These are phyloP conservation scores for Philotrypesis tridentata DNA, from an alignment of 1,140 invertebrate genomes.

Conservation along the genomic window DNA sequence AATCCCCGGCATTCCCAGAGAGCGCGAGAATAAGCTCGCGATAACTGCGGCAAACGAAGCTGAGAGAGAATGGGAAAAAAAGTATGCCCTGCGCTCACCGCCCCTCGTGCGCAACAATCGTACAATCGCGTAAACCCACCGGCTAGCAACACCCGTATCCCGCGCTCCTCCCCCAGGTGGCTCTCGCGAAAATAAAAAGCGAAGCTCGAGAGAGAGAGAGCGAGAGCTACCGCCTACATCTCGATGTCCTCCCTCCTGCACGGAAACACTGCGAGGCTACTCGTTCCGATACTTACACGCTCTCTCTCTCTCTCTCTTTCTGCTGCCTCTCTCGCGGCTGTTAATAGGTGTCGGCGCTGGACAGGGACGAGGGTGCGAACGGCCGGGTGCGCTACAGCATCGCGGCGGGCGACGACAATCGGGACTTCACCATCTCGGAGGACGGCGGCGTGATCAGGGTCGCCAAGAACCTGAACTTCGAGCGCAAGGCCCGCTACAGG, in stretches of 20 bases:
- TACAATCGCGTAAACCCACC: slow-evolving; percentile 36
- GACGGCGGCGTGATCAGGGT: slow-evolving; percentile 91
- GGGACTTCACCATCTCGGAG: slow-evolving; percentile 92
- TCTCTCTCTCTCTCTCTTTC: too few species aligned
- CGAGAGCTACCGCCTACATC: not conserved
- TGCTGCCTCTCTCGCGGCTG: slow-evolving; percentile 3
- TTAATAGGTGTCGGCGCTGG: slow-evolving; percentile 89
- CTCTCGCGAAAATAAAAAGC: not conserved
- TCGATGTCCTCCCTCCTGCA: not conserved
- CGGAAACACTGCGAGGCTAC: too few species aligned
- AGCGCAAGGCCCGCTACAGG: slow-evolving; percentile 88
- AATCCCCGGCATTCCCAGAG: slow-evolving; percentile 13
- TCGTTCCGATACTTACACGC: too few species aligned
- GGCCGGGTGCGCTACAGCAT: slow-evolving; percentile 92
- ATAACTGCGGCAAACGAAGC: not conserved
- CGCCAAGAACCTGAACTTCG: slow-evolving; percentile 93
- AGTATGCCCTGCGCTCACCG: not conserved
- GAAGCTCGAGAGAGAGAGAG: not conserved
- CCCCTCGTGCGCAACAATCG: slow-evolving; percentile 36
- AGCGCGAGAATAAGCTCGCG: not conserved
- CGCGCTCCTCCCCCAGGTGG: not conserved
- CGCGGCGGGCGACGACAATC: slow-evolving; percentile 90
- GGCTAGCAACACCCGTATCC: not conserved
- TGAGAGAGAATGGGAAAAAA: not conserved
- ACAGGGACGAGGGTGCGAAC: slow-evolving; percentile 92